phyloP scores from a whole-genome alignment of 2,113 vertebrate genomes.

The Genyomyrus donnyi region DNA sequence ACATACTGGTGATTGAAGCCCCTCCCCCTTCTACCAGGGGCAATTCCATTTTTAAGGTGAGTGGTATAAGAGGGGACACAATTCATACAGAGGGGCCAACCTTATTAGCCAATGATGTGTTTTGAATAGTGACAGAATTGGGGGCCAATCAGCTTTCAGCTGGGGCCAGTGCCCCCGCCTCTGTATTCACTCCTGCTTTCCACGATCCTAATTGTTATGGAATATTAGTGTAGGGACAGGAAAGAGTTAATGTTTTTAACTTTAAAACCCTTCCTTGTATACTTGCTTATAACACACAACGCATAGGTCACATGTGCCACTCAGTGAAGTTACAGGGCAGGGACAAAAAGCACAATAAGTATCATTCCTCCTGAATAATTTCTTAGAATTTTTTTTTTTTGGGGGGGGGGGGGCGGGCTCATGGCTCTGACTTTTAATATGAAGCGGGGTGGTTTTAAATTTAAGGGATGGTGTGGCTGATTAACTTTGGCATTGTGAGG shows the following conservation, averaged over 20 bases:
- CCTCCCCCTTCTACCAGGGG: neutral
- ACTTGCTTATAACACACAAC: neutral
- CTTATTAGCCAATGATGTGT: neutral
- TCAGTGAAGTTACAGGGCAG: neutral
- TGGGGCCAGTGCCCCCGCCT: no score
- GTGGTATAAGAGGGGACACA: neutral
- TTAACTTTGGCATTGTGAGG: neutral
- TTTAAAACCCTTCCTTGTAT: neutral
- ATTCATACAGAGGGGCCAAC: no score
- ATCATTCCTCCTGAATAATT: neutral
- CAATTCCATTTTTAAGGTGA: neutral
- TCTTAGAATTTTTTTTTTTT: neutral
- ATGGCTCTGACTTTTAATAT: neutral
- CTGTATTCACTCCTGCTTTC: neutral
- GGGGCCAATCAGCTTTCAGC: neutral
- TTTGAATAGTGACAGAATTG: neutral
- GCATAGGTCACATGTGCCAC: neutral
- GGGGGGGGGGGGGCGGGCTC: neutral
- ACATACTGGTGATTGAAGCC: neutral
- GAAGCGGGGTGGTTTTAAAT: neutral
- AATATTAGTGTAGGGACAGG: neutral
- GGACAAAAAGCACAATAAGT: no score
- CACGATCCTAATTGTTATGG: neutral
- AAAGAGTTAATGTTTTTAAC: neutral
- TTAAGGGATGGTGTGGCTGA: neutral